A percentile compares a stretch with the other conserved stretches of the same genome.
Conservation (phyloP, 2,113 vertebrate genomes). For the Nesogale talazaci region DNA sequence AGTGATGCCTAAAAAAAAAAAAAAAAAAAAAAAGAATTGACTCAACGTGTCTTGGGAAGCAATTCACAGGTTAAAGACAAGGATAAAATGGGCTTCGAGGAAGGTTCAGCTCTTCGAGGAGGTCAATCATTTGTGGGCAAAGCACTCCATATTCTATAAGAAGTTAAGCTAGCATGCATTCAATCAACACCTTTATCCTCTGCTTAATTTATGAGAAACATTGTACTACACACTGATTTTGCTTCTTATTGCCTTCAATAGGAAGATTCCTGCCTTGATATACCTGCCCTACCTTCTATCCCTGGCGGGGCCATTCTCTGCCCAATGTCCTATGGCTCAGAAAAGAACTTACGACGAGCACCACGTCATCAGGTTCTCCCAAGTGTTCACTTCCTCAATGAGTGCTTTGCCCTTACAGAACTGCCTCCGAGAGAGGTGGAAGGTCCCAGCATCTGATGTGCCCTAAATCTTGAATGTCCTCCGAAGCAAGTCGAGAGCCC, state of each 20-base stretch:
- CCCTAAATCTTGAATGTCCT: conserved; percentile 48
- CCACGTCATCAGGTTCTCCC: background rate
- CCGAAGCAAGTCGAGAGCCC: conserved; percentile 2
- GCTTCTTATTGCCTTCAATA: background rate
- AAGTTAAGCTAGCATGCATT: background rate
- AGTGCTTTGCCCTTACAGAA: background rate
- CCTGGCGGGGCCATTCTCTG: background rate
- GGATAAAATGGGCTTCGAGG: background rate
- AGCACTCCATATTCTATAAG: background rate
- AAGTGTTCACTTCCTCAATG: background rate
- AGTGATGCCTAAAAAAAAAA: too few relatives aligned
- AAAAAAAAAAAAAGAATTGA: too few relatives aligned
- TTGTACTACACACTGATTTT: background rate
- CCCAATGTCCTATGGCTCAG: background rate
- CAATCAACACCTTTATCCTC: background rate
- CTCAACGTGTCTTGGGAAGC: background rate
- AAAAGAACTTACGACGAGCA: background rate
- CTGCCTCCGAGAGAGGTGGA: background rate
- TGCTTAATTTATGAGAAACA: background rate
- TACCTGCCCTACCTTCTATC: background rate
- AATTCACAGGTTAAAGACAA: background rate
- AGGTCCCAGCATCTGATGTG: background rate
- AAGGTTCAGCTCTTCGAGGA: background rate
- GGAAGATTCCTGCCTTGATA: background rate
- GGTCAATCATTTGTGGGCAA: background rate